Conservation (phyloP, 2,888 invertebrate species). For the Mesodorylaimus sp. region DNA sequence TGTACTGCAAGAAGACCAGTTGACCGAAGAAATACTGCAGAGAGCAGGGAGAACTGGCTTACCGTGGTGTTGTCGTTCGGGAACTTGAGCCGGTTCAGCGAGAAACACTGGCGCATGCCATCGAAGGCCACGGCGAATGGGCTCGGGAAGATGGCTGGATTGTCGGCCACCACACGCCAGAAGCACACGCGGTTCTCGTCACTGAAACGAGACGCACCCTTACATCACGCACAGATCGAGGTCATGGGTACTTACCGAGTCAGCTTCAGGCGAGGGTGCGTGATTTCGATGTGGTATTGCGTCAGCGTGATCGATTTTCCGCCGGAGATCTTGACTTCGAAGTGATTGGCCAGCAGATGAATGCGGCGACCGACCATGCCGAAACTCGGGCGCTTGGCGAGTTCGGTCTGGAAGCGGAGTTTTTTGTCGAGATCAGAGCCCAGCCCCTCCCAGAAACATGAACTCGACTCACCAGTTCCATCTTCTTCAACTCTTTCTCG, state of each 20-base stretch:
- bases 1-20: not conserved
- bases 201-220: no score
- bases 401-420: not conserved
- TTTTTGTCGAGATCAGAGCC: no score
- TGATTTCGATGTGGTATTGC: slow-evolving; percentile 24
- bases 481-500: no score
- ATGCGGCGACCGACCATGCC: not conserved
- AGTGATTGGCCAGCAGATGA: slow-evolving; percentile 17
- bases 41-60: not conserved
- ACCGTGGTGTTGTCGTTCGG: not conserved
- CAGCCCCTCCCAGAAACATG: no score
- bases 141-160: slow-evolving; percentile 18
- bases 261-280: slow-evolving; percentile 21
- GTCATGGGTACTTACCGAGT: slow-evolving; percentile 15
- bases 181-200: slow-evolving; percentile 23
- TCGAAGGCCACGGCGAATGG: slow-evolving; percentile 23
- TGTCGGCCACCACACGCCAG: slow-evolving; percentile 21
- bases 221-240: not conserved
- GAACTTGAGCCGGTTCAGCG: not conserved
- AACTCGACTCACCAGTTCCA: no score
- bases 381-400: not conserved
- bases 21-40: not conserved
- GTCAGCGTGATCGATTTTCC: slow-evolving; percentile 17
- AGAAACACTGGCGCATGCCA: slow-evolving; percentile 15
- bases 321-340: slow-evolving; percentile 17